Evolutionary conservation across 2,888 invertebrate genomes (phyloP).

Genomic region (Camptogramma bilineatum): DNA sequence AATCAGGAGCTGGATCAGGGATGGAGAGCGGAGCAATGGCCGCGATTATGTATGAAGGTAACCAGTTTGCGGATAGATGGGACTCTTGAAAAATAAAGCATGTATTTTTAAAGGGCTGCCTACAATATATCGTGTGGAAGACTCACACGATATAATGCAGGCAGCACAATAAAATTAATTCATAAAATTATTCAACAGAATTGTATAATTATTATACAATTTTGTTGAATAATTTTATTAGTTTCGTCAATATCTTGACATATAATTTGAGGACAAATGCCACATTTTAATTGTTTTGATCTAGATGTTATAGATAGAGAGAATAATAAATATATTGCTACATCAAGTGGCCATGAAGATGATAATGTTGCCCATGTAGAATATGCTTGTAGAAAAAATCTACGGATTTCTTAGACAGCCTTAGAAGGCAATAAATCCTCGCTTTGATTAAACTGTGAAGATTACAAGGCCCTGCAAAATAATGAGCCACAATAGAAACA

Average conservation of each 20-base stretch:
- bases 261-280: background rate
- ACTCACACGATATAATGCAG: no score
- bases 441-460: background rate
- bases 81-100: slow-evolving; percentile 35
- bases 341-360: background rate
- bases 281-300: background rate
- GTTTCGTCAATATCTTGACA: no score
- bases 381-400: background rate
- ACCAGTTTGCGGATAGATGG: slow-evolving; percentile 64
- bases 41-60: slow-evolving; percentile 55
- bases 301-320: background rate
- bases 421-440: background rate
- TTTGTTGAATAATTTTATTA: background rate
- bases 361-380: background rate
- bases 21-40: slow-evolving; percentile 64
- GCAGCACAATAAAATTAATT: no score
- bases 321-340: background rate
- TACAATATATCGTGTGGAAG: background rate
- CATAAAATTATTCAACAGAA: no score
- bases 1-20: slow-evolving; percentile 55
- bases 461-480: slow-evolving; percentile 29
- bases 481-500: slow-evolving; percentile 39
- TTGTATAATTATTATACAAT: no score
- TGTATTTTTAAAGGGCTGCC: slow-evolving; percentile 10
- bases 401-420: background rate